Conservation (phyloP, 1,140 invertebrate species). For the Sweltsa coloradensis region DNA sequence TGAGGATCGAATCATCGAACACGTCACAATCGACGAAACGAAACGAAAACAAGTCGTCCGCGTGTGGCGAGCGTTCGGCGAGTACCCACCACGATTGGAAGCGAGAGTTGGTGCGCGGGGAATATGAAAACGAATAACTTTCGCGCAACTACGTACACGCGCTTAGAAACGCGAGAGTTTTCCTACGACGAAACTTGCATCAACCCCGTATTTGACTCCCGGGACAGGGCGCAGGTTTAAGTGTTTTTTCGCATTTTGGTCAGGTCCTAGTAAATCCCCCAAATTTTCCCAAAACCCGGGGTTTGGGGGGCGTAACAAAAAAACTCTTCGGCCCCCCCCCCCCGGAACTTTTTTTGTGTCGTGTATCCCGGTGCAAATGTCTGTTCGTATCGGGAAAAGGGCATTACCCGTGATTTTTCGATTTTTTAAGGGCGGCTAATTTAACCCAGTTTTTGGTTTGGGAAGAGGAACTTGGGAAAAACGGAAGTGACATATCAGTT, state of each 20-base stretch:
- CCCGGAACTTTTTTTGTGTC: not conserved
- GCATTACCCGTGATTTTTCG: no score
- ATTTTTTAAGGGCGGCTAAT: constrained; percentile 5
- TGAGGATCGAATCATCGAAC: no score
- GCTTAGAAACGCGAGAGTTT: constrained; percentile 6
- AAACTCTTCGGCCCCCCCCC: not conserved
- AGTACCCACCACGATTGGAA: no score
- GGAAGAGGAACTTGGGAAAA: constrained; percentile 9
- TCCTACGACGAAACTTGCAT: constrained; percentile 8
- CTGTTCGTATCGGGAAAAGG: not conserved
- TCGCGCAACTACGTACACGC: constrained; percentile 7
- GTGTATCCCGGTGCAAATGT: not conserved
- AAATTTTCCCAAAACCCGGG: not conserved
- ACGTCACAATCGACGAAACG: no score
- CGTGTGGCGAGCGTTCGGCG: no score
- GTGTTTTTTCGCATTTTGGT: not conserved
- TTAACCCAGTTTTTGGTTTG: constrained; percentile 1
- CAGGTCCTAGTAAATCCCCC: constrained; percentile 1
- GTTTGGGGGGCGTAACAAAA: not conserved
- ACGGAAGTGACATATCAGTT: constrained; percentile 7
- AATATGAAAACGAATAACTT: no score
- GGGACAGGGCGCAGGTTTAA: not conserved
- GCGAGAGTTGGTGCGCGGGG: no score
- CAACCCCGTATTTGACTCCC: constrained; percentile 8
- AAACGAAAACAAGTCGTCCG: no score